A percentile compares a stretch with the other conserved stretches of the same genome.
Evolutionary conservation across 92 coral and sea anemone species (phyloP).

Genomic region (Paragorgia papillata): DNA sequence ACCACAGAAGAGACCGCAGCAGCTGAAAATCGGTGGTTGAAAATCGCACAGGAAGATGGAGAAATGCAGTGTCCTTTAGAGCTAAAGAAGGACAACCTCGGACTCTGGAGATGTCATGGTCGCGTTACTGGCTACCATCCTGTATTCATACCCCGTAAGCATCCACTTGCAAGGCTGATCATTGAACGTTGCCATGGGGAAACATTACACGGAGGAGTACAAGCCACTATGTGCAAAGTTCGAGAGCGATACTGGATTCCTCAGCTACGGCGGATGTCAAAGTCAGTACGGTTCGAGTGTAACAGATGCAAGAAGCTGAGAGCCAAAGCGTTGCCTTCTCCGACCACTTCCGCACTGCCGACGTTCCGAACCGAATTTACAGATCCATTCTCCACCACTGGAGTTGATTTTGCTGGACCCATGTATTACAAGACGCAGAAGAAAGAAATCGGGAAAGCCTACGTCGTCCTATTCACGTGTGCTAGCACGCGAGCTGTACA

Average conservation of each 20-base stretch:
- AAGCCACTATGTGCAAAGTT: conserved; percentile 50
- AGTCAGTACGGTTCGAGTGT: conserved; percentile 45
- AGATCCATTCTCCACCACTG: too few relatives aligned
- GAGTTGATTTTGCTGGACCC: too few relatives aligned
- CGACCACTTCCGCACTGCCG: too few relatives aligned
- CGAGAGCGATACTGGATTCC: conserved; percentile 55
- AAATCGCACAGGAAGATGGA: conserved; percentile 13
- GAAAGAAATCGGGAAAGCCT: conserved; percentile 34
- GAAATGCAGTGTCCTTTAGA: too few relatives aligned
- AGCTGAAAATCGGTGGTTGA: conserved; percentile 54
- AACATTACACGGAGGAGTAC: conserved; percentile 61
- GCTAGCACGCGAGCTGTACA: conserved; percentile 66
- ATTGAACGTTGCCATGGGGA: conserved; percentile 45
- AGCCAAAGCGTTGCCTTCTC: too few relatives aligned
- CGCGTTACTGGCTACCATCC: conserved; percentile 56
- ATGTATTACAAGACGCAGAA: too few relatives aligned
- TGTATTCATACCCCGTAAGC: conserved; percentile 47
- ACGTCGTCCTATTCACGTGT: conserved; percentile 64
- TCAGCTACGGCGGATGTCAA: conserved; percentile 36
- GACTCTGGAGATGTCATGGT: conserved; percentile 54
- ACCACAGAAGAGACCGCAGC: conserved; percentile 37
- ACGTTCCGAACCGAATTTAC: too few relatives aligned
- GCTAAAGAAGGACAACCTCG: conserved; percentile 43
- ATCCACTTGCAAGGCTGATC: conserved; percentile 29
- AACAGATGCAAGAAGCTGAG: conserved; percentile 54